Evolutionary conservation across 1,140 invertebrate genomes (phyloP).

Genomic region (Pogonomyrmex californicus): DNA sequence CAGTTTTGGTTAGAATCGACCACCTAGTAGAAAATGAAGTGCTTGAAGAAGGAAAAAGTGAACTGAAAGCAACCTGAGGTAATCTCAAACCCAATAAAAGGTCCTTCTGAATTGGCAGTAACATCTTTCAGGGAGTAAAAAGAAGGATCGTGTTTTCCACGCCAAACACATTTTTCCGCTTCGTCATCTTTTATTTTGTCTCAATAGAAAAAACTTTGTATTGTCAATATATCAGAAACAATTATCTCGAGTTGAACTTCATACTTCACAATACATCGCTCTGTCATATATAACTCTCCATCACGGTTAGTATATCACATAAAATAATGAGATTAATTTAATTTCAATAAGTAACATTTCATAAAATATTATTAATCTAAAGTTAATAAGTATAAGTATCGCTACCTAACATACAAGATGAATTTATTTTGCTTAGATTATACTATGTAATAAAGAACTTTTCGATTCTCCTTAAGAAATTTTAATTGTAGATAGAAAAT

Average conservation of each 20-base stretch:
- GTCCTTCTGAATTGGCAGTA: constrained; percentile 68
- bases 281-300: not conserved
- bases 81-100: constrained; percentile 79
- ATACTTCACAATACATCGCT: not conserved
- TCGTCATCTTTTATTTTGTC: constrained; percentile 49
- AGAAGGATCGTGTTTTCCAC: constrained; percentile 29
- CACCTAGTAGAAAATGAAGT: constrained; percentile 39
- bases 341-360: constrained; percentile 18
- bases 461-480: not conserved
- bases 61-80: constrained; percentile 68
- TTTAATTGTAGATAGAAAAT: constrained; percentile 46
- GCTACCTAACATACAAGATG: not conserved
- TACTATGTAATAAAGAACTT: not conserved
- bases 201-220: not conserved
- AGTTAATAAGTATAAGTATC: not conserved
- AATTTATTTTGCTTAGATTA: not conserved
- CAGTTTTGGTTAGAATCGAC: constrained; percentile 22
- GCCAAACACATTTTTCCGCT: constrained; percentile 35
- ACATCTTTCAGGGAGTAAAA: constrained; percentile 41
- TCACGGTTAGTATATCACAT: not conserved
- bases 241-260: constrained; percentile 20
- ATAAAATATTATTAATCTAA: not conserved
- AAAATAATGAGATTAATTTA: not conserved
- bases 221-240: not conserved
- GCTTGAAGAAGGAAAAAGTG: constrained; percentile 62